These are phyloP conservation scores for Riparia riparia DNA, from an alignment of 2,113 vertebrate species.

Conservation along the genomic window DNA sequence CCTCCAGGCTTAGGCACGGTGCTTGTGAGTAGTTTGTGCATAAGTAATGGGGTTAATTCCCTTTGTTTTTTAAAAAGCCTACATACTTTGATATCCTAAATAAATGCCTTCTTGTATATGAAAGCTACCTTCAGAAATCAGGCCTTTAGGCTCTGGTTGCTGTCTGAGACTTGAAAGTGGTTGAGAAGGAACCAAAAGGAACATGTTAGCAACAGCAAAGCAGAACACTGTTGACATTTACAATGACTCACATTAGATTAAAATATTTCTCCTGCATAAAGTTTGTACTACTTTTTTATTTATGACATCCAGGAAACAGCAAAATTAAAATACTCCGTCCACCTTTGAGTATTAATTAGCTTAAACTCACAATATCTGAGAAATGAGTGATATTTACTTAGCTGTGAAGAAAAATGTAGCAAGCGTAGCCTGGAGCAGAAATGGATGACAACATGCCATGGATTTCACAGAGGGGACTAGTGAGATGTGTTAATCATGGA, in stretches of 20 bases:
- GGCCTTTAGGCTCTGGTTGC: not conserved
- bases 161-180: not conserved
- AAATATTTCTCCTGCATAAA: not conserved
- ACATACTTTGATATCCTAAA: not conserved
- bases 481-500: not conserved
- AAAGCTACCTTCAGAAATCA: not conserved
- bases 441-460: not conserved
- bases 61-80: not conserved
- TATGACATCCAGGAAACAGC: not conserved
- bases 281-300: not conserved
- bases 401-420: not conserved
- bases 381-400: not conserved
- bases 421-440: not conserved
- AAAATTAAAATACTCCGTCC: not conserved
- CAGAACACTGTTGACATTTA: not conserved
- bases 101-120: not conserved
- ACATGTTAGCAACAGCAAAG: not conserved
- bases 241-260: not conserved
- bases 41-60: not conserved
- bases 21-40: not conserved
- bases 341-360: not conserved
- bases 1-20: not conserved
- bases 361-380: not conserved
- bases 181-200: not conserved
- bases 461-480: not conserved